Evolutionary conservation across 1,140 invertebrate species (phyloP), one percentile per base, ranked within the genome.

Genomic region (Neodiprion fabricii): DNA sequence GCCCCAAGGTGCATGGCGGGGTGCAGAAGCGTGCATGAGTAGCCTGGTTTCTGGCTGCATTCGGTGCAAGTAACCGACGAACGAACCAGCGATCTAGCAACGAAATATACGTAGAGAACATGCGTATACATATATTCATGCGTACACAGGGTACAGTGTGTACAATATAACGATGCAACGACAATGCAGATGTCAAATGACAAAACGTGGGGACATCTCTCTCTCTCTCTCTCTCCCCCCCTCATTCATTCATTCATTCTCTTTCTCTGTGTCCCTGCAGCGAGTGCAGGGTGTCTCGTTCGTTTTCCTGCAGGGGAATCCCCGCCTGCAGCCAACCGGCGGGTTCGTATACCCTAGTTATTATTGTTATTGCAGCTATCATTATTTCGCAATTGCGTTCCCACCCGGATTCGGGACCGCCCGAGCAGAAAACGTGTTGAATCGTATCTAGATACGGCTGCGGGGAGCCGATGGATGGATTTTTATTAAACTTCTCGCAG

Each of bases 1-100:
- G 85, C 81, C 81, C 83, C 77, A 78, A 71, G 81, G 81, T 82
- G 53, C 53, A 61, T 7, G 11, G 53, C 11, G 53, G 28, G 28
- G 28, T 40, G 28, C 28, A 40, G 28, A 40, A 40, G 28, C 28
- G 28, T 40, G 28, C 28, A 40, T 40, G 28, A 40, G 28, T 40
- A 40, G 28, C 28, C 28, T 40, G 28, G 28, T 40, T 40, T 40
- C 28, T 40, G 28, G 28, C 28, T 40, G 28, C 28, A 40, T 40
- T 40, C 28, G 28, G 28, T 40, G 28, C 28, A 5, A 40, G 28
- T 4, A 40, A 40, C 28, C 5, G 28, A 40, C 28, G 28, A 40
- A 0, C 28, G 28, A 40, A 40, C 28, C 28, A 40, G 28, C 28
- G 28, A 40, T 40, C 28, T 40, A 40, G 28, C 28, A 40, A 40